Base-by-base conservation (phyloP, 2,113 vertebrate species). In the Labrus mixtus region DNA sequence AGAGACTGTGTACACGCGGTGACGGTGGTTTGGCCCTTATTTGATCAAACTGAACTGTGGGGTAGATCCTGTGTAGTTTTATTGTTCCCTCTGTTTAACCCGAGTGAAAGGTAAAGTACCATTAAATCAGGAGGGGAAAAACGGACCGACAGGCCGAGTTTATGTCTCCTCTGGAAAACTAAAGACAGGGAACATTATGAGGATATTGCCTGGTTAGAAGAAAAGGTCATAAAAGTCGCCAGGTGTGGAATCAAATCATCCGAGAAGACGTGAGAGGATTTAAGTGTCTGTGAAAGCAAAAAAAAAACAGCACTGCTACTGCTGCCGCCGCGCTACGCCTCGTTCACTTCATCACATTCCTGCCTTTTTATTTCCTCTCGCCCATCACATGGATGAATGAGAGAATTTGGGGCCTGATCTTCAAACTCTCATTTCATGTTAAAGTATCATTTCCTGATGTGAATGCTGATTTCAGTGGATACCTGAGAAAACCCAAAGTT, bases 161-260 rank as follows among this genome's bases (percentile, higher is more conserved):
- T 76, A 81, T 81, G 79, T 55, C 33, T 33, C 80, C 19, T 65
- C 73, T 56, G 17, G 62, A 82, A 85, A 87, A 66, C 69, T 60
- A 71, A 76, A 76, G 87, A 85, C 48, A 48, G 81, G 66, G 50
- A 66, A 56, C 66, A 75, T 87, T 79, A 78, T 76, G 3, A 10
- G 66, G 63, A 85, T 84, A 78, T 83, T 74, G 69, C 78, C 76
- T 76, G 81, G 73, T 87, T 86, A 71, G 79, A 86, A 53, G 63
- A 53, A 89, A 85, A 87, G 81, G 79, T 89, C 74, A 74, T 91
- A 89, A 90, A 91, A 86, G 74, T 78, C 79, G 59, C 74, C 78
- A 87, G 87, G 89, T 90, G 84, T 81, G 76, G 68, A 93, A 86
- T 89, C 65, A 85, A 91, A 90, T 90, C 83, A 86, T 88, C 82